Evolutionary conservation across 2,797 vertebrate genomes (phyloP), one percentile per base, ranked within the genome.

Genomic region (Cossypha dichroa): DNA sequence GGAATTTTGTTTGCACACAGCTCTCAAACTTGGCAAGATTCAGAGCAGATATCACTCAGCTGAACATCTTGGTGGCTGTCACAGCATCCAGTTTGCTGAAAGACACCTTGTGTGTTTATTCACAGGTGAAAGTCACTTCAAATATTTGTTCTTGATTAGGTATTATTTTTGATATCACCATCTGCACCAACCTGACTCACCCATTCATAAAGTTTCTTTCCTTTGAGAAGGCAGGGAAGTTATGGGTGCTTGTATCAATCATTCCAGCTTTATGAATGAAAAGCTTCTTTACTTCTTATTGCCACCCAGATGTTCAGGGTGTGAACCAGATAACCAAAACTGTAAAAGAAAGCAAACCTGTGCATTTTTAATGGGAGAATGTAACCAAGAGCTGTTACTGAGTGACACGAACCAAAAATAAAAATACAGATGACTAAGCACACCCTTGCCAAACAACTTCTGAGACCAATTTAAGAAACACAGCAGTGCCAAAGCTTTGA

Each of bases 401-500:
- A 91, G 69, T 56, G 94, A 96, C 72, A 94, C 0, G 2, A 88
- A 67, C 91, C 74, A 85, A 90, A 97, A 96, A 91, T 88, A 95
- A 97, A 96, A 95, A 81, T 43, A 94, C 86, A 92, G 81, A 97
- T 96, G 88, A 96, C 92, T 96, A 93, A 96, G 94, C 89, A 92
- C 68, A 77, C 83, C 25, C 87, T 96, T 88, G 85, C 81, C 90
- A 91, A 96, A 85, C 76, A 97, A 96, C 89, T 94, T 97, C 96
- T 94, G 96, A 97, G 96, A 97, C 66, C 91, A 91, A 70, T 96
- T 94, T 91, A 91, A 95, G 96, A 97, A 96, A 87, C 93, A 63
- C 79, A 66, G 34, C 84, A 69, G 23, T 85, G 93, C 88, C 91
- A 93, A 88, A 93, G 94, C 96, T 97, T 97, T 97, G 96, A 96